These are phyloP conservation scores for Gallinago nigripennis DNA, from an alignment of 2,797 vertebrate species.

Conservation along the genomic window DNA sequence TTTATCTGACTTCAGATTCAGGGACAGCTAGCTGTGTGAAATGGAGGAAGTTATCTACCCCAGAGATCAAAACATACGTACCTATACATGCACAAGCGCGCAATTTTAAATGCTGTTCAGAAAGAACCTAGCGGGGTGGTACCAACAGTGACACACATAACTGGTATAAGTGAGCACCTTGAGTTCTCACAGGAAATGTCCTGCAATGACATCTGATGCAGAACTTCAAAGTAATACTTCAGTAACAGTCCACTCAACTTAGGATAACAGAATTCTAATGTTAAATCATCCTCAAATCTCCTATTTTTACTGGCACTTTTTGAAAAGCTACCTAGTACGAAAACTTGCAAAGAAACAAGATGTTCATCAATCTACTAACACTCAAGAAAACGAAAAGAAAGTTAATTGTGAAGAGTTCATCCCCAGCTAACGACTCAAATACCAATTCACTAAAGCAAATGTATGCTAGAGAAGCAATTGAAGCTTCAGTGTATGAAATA, in stretches of 20 bases:
- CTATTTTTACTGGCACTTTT: neutral
- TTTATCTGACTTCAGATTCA: neutral
- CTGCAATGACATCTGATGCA: neutral
- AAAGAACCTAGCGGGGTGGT: neutral
- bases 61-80: neutral
- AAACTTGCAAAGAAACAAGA: neutral
- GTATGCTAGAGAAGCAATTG: neutral
- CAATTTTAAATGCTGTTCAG: neutral
- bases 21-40: neutral
- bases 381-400: neutral
- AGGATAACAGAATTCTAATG: neutral
- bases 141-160: neutral
- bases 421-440: neutral
- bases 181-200: neutral
- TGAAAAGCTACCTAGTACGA: neutral
- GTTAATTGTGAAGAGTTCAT: neutral
- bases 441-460: neutral
- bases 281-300: neutral
- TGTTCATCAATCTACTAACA: neutral
- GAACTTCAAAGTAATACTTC: neutral
- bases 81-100: neutral
- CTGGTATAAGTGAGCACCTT: rapidly evolving
- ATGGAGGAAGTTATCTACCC: neutral
- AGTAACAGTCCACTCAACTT: neutral
- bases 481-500: neutral